These are phyloP conservation scores for Diplodus puntazzo DNA, from an alignment of 2,797 vertebrate species.

Conservation along the genomic window DNA sequence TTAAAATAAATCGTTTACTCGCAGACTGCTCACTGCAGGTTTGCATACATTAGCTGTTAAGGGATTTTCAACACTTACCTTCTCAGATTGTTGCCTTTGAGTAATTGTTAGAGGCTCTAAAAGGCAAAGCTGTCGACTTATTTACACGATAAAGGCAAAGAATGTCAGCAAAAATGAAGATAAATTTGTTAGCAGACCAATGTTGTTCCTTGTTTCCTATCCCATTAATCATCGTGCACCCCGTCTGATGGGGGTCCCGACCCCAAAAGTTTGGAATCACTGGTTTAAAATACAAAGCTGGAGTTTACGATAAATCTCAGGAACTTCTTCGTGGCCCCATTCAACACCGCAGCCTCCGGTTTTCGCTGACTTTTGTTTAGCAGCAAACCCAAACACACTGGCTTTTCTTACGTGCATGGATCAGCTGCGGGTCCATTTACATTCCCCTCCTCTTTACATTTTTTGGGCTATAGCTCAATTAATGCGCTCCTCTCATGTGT, in stretches of 20 bases:
- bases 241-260: slow-evolving; percentile 7
- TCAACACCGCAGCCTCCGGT: neutral
- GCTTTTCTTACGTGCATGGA: neutral
- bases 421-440: neutral
- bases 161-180: slow-evolving; percentile 23
- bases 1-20: too few species aligned
- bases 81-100: neutral
- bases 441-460: slow-evolving; percentile 3
- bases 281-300: slow-evolving; percentile 10
- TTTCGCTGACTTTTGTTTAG: neutral
- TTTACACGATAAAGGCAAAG: neutral
- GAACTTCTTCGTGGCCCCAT: neutral
- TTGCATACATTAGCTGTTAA: neutral
- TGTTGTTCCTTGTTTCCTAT: slow-evolving; percentile 29
- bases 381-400: neutral
- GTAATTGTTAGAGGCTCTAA: neutral
- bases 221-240: slow-evolving; percentile 14
- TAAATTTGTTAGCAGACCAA: slow-evolving; percentile 8
- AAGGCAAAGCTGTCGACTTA: neutral
- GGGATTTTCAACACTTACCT: neutral
- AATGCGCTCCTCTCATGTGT: slow-evolving; percentile 48
- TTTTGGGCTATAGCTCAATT: slow-evolving; percentile 40
- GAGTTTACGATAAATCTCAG: neutral
- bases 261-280: neutral
- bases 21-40: neutral